Base-by-base conservation (phyloP, 1,140 invertebrate genomes). In the Pygmarrhopalites habei region DNA sequence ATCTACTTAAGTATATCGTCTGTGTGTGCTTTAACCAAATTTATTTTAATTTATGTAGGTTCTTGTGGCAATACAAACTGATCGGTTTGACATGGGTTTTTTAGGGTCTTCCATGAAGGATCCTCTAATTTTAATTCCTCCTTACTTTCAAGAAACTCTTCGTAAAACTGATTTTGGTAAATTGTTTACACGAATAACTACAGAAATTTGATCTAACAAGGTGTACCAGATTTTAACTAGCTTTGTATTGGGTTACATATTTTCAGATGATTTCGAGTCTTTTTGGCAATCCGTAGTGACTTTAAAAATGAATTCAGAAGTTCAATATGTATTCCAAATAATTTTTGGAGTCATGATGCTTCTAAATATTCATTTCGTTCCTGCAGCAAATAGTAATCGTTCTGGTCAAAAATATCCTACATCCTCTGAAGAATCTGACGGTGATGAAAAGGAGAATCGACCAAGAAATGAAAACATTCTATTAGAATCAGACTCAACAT, bases 341-440 rank as follows among this genome's bases (percentile, higher is more conserved):
- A 30, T 65, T 2, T 64, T 62, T 58, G 66, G 56, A 17, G 46
- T 65, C 15, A 65, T 65, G 62, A 30, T 62, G 5, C 49, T 68
- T 19, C 55, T 65, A 30, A 47, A 41, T 19, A 46, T 62, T n/a
- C 14, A 15, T 12, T 68, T 68, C 43, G 32, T 46, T 14, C 56
- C 44, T 15, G 26, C 43, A n/a, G n/a, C n/a, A n/a, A n/a, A n/a
- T n/a, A n/a, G n/a, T n/a, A n/a, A n/a, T n/a, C n/a, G n/a, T 35
- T 35, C 32, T 15, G 15, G 32, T 35, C 32, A 35, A 35, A 5
- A 7, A 35, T 35, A 35, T 35, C 15, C 32, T 7, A 35, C n/a
- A n/a, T n/a, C n/a, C n/a, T n/a, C n/a, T n/a, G n/a, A n/a, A n/a
- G n/a, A n/a, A 26, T 43, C 41, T 30, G 57, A 64, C 25, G 58